Evolutionary conservation across 2,888 invertebrate genomes (phyloP), one percentile per base, ranked within the genome.

Genomic region (Furcula furcula): DNA sequence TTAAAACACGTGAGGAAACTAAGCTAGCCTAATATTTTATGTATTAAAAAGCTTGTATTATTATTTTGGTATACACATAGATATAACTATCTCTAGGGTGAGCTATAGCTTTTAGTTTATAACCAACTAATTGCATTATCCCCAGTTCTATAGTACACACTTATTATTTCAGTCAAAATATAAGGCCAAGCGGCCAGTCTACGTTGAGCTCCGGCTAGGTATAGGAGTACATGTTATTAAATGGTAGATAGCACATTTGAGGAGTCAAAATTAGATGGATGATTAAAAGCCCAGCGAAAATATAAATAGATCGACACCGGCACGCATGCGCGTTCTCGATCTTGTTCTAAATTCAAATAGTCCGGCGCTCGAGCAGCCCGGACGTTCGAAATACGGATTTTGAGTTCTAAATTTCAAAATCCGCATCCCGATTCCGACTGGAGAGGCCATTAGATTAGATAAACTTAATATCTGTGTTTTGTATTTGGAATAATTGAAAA

Each of bases 361-460:
- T 71, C 76, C 80, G 78, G 78, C 78, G 79, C 73, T 56, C 65
- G 72, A 47, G 72, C 71, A 56, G 74, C 72, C 78, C 80, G 81
- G 83, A 75, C 76, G 59, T 58, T 65, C 56, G 60, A 60, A 59
- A 59, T 56, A 49, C 55, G 63, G 66, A 63, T 67, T 67, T 63
- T 50, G 50, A 60, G 56, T 48, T 55, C 40, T 44, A 31, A 49
- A 47, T 50, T 60, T 58, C 49, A 56, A 57, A 59, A 56, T 65
- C 66, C 59, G 57, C 55, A 64, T 53, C 52, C 46, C 67, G 73
- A 76, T 61, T 64, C 58, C 81, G 80, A 85, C 82, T 82, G 83
- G 86, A 80, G 79, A 81, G 86, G 86, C 76, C 79, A 73, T 67
- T 56, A 30, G 39, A 37, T 46, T 48, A 46, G 51, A 40, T 44